Conservation (phyloP, 2,113 vertebrate genomes). For the Brienomyrus longianalis region DNA sequence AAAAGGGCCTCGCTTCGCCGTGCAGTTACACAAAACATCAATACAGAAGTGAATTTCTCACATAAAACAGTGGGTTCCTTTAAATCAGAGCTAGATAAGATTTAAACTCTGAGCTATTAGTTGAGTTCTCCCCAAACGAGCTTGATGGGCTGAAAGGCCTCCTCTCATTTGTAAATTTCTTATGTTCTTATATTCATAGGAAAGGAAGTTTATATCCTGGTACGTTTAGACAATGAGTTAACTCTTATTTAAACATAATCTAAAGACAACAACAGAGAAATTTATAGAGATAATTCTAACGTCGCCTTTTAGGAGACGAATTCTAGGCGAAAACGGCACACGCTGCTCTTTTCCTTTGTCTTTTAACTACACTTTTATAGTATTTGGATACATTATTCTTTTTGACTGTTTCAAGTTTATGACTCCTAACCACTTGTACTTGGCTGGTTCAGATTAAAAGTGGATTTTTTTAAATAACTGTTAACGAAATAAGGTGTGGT, state of each 20-base stretch:
- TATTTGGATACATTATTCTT: not conserved
- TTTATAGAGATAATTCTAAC: not conserved
- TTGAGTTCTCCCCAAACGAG: too few relatives aligned
- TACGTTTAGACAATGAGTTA: not conserved
- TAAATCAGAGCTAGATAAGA: too few relatives aligned
- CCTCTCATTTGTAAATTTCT: too few relatives aligned
- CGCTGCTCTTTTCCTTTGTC: not conserved
- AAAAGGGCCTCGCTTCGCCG: not conserved
- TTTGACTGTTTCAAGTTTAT: not conserved
- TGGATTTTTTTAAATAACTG: not conserved
- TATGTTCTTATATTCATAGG: not conserved
- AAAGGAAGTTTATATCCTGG: not conserved
- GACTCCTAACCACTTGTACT: slow-evolving; percentile 6
- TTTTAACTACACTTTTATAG: not conserved
- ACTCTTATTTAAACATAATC: not conserved
- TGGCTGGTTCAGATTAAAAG: slow-evolving; percentile 17
- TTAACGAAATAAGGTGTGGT: not conserved
- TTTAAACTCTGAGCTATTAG: too few relatives aligned
- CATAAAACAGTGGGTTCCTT: not conserved
- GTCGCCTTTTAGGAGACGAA: not conserved
- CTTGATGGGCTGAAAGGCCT: too few relatives aligned
- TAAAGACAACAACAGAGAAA: not conserved
- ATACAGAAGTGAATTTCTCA: not conserved
- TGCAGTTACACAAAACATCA: not conserved
- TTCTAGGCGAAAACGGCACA: not conserved